Conservation (phyloP, 2,113 vertebrate species). For the Anser brachyrhynchus region DNA sequence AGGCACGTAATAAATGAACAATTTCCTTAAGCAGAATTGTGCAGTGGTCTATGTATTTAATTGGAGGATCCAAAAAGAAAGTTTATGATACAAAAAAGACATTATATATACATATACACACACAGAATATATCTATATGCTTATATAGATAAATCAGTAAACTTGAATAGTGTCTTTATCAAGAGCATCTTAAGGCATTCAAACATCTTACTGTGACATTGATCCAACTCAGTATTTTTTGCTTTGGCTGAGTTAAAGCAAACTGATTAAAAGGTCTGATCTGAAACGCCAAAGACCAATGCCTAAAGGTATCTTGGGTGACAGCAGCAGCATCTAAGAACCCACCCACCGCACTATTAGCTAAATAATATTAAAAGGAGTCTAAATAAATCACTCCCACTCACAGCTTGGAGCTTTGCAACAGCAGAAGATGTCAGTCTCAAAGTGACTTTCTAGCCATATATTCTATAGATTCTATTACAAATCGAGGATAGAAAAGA, state of each 20-base stretch:
- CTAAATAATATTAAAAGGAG: conserved; percentile 60
- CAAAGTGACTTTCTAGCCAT: conserved; percentile 73
- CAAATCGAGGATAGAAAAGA: conserved; percentile 76
- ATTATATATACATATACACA: conserved; percentile 71
- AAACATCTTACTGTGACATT: conserved; percentile 60
- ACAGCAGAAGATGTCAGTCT: conserved; percentile 70
- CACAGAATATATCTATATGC: neutral
- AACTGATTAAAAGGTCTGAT: conserved; percentile 60
- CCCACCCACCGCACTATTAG: conserved; percentile 62
- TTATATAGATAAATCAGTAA: conserved; percentile 71
- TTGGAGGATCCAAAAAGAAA: conserved; percentile 20
- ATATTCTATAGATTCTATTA: conserved; percentile 72
- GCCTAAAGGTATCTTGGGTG: conserved; percentile 60
- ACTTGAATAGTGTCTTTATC: conserved; percentile 74
- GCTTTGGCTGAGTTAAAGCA: conserved; percentile 72
- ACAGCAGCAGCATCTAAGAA: conserved; percentile 72
- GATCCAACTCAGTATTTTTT: conserved; percentile 60
- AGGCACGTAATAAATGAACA: neutral
- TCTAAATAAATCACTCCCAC: conserved; percentile 74
- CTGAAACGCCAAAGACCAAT: conserved; percentile 62
- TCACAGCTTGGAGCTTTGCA: conserved; percentile 75
- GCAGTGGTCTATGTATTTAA: conserved; percentile 34
- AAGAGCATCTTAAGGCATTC: conserved; percentile 70
- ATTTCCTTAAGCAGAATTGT: neutral
- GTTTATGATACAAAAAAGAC: conserved; percentile 75